A percentile compares a stretch with the other conserved stretches of the same genome.
Conservation (phyloP, 2,797 vertebrate species). For the Gobionotothen gibberifrons region DNA sequence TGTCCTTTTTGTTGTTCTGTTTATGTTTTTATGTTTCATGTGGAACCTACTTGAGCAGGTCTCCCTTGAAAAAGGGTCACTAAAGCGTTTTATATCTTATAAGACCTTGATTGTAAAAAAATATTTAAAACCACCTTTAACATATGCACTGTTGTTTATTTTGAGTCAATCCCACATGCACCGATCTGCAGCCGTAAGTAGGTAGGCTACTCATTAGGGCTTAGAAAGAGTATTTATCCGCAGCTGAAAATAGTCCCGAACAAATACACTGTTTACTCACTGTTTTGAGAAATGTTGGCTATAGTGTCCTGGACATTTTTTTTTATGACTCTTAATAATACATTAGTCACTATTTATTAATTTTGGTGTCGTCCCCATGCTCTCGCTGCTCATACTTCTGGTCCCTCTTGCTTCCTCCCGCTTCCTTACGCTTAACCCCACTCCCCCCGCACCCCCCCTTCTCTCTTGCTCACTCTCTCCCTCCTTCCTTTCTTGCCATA, state of each 20-base stretch:
- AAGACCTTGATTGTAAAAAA: not conserved
- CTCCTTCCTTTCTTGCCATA: slow-evolving; percentile 78
- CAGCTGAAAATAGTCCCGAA: slow-evolving; percentile 16
- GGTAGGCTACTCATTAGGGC: not conserved
- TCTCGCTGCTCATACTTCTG: slow-evolving; percentile 12
- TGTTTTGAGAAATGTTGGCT: not conserved
- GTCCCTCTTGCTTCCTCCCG: not conserved
- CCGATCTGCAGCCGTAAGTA: slow-evolving; percentile 1
- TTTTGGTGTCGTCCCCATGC: slow-evolving; percentile 19
- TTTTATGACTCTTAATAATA: not conserved
- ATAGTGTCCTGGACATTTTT: not conserved
- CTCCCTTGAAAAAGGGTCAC: no score
- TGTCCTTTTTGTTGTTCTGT: no score
- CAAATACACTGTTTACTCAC: not conserved
- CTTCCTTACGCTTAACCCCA: slow-evolving; percentile 54
- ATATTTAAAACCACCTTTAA: not conserved
- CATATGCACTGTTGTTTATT: slow-evolving; percentile 15
- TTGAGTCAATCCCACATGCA: slow-evolving; percentile 6
- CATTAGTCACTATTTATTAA: not conserved
- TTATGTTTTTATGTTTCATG: no score
- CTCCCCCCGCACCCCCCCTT: slow-evolving; percentile 44
- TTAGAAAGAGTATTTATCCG: slow-evolving; percentile 12
- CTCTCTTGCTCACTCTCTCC: slow-evolving; percentile 22
- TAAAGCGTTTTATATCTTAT: not conserved
- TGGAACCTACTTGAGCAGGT: no score